Evolutionary conservation across 35 echinoderm and acorn worm genomes (phyloP).

Genomic region (Lytechinus variegatus): DNA sequence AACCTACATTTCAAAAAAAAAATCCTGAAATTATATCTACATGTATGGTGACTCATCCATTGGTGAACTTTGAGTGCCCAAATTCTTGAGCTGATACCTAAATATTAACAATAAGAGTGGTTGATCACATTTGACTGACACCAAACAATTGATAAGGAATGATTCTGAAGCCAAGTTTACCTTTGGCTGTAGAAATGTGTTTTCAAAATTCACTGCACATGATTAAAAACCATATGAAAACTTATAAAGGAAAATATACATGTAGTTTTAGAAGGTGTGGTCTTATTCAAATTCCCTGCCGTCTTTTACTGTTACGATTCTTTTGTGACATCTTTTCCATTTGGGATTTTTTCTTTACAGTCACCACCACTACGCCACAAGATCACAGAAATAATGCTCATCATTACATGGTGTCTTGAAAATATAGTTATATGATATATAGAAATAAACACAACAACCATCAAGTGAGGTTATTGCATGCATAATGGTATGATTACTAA

Average conservation of each 20-base stretch:
- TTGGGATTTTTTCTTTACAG: too few relatives aligned
- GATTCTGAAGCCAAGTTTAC: background rate
- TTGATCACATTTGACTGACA: background rate
- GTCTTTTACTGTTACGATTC: too few relatives aligned
- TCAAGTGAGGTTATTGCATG: too few relatives aligned
- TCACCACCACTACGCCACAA: too few relatives aligned
- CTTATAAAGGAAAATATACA: background rate
- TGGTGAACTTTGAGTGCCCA: too few relatives aligned
- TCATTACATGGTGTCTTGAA: too few relatives aligned
- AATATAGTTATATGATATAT: too few relatives aligned
- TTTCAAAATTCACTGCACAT: background rate
- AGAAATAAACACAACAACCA: too few relatives aligned
- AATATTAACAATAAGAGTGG: background rate
- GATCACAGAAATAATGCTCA: too few relatives aligned
- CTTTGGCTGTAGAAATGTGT: background rate
- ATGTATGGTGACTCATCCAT: background rate
- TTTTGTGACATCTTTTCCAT: too few relatives aligned
- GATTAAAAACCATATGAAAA: background rate
- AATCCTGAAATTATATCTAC: background rate
- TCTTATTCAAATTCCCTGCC: background rate
- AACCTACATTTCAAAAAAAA: background rate
- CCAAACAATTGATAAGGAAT: background rate
- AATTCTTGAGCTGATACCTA: too few relatives aligned
- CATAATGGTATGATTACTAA: too few relatives aligned
- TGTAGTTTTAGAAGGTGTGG: background rate